These are phyloP conservation scores for Tokudaia muenninki DNA, from an alignment of 2,797 vertebrate species.

Conservation along the genomic window DNA sequence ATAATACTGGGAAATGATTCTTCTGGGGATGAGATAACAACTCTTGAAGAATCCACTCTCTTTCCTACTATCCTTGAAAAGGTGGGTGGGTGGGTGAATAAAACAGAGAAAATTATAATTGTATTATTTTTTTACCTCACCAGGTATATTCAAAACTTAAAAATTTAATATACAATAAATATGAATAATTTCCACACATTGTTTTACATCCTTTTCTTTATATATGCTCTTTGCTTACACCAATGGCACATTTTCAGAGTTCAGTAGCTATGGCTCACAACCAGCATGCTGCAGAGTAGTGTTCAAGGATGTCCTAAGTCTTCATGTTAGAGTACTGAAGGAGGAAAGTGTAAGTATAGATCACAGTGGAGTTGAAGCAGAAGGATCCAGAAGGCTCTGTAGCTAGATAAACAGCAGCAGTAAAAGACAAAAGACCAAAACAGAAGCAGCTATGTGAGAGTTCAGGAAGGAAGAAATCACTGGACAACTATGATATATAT, in stretches of 20 bases:
- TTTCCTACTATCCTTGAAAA: neutral
- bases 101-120: neutral
- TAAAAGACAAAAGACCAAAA: neutral
- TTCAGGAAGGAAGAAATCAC: neutral
- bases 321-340: neutral
- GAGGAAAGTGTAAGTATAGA: neutral
- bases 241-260: neutral
- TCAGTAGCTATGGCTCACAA: neutral
- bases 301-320: neutral
- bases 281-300: rapidly evolving
- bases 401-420: neutral
- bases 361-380: neutral
- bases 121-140: neutral
- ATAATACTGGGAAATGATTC: slow-evolving; percentile 13
- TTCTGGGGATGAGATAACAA: neutral
- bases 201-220: neutral
- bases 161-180: neutral
- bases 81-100: neutral
- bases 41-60: neutral
- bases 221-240: neutral
- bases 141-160: neutral
- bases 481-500: too few species aligned
- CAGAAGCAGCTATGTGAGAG: neutral
- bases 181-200: neutral
- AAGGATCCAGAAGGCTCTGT: neutral